Percentiles rank a stretch among this genome's conserved stretches.
Evolutionary conservation across 2,113 vertebrate genomes (phyloP).

Genomic region (Micronisus gabar): DNA sequence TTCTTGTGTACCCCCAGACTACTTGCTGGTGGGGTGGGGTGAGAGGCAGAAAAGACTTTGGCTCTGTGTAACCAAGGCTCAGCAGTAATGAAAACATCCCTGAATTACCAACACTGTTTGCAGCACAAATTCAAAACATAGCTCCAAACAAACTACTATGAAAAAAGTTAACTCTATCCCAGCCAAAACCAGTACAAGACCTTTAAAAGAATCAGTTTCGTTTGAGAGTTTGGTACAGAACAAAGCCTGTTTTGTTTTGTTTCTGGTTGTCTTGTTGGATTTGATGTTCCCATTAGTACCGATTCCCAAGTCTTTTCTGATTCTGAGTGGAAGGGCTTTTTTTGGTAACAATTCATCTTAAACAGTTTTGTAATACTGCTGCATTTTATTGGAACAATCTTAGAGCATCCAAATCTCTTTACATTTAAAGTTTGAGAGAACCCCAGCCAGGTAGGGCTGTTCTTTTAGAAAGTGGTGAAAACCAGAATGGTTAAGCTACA

Average conservation of each 20-base stretch:
- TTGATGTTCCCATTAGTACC: background rate
- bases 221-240: background rate
- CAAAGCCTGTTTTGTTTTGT: background rate
- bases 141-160: background rate
- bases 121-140: background rate
- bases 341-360: background rate
- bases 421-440: background rate
- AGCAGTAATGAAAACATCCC: background rate
- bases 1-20: background rate
- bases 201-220: background rate
- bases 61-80: background rate
- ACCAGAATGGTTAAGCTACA: background rate
- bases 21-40: fast-evolving
- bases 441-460: background rate
- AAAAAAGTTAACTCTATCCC: background rate
- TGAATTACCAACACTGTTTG: background rate
- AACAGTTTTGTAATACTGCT: background rate
- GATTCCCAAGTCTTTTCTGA: background rate
- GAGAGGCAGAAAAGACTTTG: background rate
- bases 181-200: background rate
- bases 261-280: background rate
- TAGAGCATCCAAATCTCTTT: background rate
- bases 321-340: background rate
- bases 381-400: background rate
- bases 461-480: background rate